These are phyloP conservation scores for Eunapius fragilis DNA, from an alignment of 37 sponge, comb jelly and placozoan genomes.

Conservation along the genomic window DNA sequence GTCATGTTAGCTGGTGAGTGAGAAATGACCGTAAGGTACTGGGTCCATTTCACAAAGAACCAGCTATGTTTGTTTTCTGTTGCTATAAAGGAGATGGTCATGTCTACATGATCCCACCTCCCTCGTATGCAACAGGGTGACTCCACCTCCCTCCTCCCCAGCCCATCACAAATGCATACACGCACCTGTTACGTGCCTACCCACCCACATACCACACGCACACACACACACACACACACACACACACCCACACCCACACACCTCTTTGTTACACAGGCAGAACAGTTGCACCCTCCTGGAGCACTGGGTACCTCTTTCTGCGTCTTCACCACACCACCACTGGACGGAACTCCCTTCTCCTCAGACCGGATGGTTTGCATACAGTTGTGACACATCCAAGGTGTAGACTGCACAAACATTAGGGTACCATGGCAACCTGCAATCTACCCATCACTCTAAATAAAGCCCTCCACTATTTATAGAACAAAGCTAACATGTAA, in stretches of 20 bases:
- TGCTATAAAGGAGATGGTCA: neutral
- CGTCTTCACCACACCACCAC: neutral
- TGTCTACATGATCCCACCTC: neutral
- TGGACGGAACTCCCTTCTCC: slow-evolving; percentile 3
- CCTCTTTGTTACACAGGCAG: slow-evolving; percentile 73
- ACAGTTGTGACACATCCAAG: slow-evolving; percentile 44
- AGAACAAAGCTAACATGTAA: too few species aligned
- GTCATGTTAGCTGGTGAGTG: neutral
- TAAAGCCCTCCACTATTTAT: neutral
- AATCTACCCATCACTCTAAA: neutral
- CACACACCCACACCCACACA: too few species aligned
- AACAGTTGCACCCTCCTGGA: slow-evolving; percentile 64
- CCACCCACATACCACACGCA: neutral
- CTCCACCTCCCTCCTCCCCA: neutral
- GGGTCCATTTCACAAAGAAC: neutral
- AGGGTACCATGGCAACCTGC: neutral
- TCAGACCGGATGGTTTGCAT: slow-evolving; percentile 21
- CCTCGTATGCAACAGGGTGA: neutral
- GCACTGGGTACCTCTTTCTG: neutral
- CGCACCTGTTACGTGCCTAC: neutral
- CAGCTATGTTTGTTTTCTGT: neutral
- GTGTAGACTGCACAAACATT: neutral
- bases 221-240: too few species aligned
- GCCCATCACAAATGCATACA: slow-evolving; percentile 55
- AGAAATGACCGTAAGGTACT: neutral